Percentiles rank a stretch among this genome's conserved stretches.
phyloP scores from a whole-genome alignment of 2,113 vertebrate species.

The Passer montanus region DNA sequence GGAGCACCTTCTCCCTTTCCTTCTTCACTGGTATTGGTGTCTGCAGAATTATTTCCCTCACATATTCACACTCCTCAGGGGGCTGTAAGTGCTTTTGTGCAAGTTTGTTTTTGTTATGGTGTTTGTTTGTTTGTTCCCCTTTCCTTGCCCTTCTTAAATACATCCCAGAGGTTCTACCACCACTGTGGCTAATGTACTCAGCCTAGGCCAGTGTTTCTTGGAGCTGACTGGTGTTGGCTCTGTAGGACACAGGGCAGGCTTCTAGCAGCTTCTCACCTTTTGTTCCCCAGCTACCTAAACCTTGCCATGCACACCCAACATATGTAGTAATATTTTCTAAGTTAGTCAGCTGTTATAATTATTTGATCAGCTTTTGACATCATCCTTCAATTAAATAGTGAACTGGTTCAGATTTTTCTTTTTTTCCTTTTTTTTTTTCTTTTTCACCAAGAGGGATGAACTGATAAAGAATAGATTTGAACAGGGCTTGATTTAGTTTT shows the following conservation, averaged over 20 bases:
- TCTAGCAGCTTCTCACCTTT: background rate
- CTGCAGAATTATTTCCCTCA: background rate
- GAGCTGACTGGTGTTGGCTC: background rate
- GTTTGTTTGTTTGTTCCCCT: background rate
- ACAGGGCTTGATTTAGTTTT: background rate
- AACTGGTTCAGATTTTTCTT: background rate
- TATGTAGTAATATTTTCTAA: background rate
- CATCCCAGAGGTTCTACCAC: background rate
- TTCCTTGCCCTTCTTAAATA: background rate
- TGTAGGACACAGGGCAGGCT: background rate
- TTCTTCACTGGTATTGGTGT: background rate
- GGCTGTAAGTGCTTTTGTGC: background rate
- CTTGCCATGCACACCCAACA: background rate
- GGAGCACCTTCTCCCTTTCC: background rate
- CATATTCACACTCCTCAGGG: background rate
- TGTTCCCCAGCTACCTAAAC: background rate
- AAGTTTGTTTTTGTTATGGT: background rate
- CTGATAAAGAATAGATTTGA: background rate
- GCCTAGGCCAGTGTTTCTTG: background rate
- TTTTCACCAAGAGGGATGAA: background rate
- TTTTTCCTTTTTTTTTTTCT: fast-evolving
- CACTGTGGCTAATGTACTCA: background rate
- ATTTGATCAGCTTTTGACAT: background rate
- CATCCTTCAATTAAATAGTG: background rate
- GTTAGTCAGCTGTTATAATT: background rate